Conservation (phyloP, 1,140 invertebrate genomes). For the Oreohelix idahoensis region DNA sequence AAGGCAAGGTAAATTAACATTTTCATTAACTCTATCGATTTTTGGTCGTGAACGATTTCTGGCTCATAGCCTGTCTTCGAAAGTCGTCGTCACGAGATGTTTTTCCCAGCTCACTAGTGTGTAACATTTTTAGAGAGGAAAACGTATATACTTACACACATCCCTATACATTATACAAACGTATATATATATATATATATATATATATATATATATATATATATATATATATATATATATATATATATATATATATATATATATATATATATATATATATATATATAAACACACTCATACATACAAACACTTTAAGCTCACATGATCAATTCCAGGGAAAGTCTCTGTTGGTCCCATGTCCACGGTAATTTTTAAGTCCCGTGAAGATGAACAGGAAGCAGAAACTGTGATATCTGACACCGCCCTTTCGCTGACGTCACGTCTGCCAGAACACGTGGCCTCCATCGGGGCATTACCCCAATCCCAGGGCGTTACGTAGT, state of each 20-base stretch:
- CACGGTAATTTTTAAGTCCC: not conserved
- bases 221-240: slow-evolving; percentile 3
- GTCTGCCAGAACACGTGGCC: slow-evolving; percentile 47
- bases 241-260: not conserved
- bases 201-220: not conserved
- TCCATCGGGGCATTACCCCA: slow-evolving; percentile 55
- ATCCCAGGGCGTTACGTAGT: slow-evolving; percentile 56
- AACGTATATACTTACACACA: no score
- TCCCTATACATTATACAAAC: no score
- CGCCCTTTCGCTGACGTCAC: slow-evolving; percentile 23
- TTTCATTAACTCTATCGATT: no score
- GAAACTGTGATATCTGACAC: slow-evolving; percentile 45
- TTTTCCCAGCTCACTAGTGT: no score
- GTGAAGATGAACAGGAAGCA: slow-evolving; percentile 39
- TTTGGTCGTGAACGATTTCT: no score
- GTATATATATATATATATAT: not conserved
- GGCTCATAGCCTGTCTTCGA: no score
- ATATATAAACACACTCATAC: not conserved
- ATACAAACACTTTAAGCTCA: not conserved
- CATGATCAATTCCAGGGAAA: slow-evolving; percentile 21
- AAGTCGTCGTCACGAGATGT: no score
- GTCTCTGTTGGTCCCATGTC: slow-evolving; percentile 42
- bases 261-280: not conserved
- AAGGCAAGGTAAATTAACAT: no score
- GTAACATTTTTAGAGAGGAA: no score